Evolutionary conservation across 2,113 vertebrate genomes (phyloP).

Genomic region (Isurus oxyrinchus): DNA sequence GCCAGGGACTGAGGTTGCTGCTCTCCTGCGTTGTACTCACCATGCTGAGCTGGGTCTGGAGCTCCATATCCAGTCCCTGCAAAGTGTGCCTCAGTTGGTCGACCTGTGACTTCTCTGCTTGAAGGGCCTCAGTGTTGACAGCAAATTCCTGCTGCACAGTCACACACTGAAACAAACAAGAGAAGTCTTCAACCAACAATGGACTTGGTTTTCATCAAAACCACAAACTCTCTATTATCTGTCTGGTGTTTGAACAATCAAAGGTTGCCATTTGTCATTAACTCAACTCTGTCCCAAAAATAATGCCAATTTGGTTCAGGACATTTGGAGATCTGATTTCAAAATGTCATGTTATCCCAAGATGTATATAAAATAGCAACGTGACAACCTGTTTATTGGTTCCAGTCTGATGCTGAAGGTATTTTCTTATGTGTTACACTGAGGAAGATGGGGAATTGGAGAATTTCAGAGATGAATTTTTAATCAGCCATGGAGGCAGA

Average conservation of each 20-base stretch:
- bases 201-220: not conserved
- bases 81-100: constrained; percentile 62
- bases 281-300: not conserved
- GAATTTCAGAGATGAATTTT: too few species aligned
- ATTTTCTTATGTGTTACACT: not conserved
- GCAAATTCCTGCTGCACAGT: constrained; percentile 64
- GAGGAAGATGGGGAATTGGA: not conserved
- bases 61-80: constrained; percentile 79
- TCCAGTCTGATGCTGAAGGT: not conserved
- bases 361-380: not conserved
- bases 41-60: constrained; percentile 83
- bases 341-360: not conserved
- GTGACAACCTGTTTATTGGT: not conserved
- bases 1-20: too few species aligned
- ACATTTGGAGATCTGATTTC: not conserved
- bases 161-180: constrained; percentile 59
- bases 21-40: constrained; percentile 53
- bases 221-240: not conserved
- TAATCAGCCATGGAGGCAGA: too few species aligned
- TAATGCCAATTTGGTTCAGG: not conserved
- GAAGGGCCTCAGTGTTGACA: constrained; percentile 55
- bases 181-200: not conserved
- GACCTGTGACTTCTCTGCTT: constrained; percentile 63
- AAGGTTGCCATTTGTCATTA: not conserved
- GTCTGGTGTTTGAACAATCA: not conserved